Percentiles rank a stretch among this genome's conserved stretches.
phyloP scores from a whole-genome alignment of 2,797 vertebrate genomes.

The Gallinago stenura region DNA sequence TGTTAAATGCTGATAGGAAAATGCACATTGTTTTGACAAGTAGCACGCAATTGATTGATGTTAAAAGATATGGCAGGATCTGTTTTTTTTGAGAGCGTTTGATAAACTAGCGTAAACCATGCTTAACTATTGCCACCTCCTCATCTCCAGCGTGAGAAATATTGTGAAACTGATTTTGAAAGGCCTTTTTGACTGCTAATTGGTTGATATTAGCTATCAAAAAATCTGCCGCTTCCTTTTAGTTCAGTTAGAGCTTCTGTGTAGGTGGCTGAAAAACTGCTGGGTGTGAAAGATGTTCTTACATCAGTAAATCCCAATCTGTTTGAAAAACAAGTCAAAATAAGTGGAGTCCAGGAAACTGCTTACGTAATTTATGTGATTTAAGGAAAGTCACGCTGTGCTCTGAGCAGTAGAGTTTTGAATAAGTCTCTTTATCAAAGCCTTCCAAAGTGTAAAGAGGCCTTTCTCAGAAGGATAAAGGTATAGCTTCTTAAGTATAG shows the following conservation, averaged over 20 bases:
- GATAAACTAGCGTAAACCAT: neutral
- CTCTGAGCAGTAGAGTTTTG: neutral
- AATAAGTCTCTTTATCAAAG: neutral
- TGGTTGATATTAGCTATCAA: conserved; percentile 17
- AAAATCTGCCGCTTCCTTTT: neutral
- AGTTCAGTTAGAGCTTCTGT: neutral
- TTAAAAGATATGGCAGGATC: neutral
- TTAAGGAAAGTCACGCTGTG: neutral
- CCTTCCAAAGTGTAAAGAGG: neutral
- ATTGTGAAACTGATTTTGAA: neutral
- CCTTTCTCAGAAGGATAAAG: neutral
- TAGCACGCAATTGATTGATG: neutral
- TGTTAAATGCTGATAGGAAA: neutral
- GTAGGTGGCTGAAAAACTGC: neutral
- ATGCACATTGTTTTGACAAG: neutral
- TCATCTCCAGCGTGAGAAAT: neutral
- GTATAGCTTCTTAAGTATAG: neutral
- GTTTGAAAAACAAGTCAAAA: neutral
- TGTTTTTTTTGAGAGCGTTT: neutral
- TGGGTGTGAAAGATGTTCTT: neutral
- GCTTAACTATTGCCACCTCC: neutral
- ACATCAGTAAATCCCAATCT: neutral
- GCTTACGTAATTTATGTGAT: neutral
- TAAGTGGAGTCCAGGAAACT: neutral
- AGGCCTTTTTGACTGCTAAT: conserved; percentile 3